Percentiles rank a stretch among this genome's conserved stretches.
These are phyloP conservation scores for Indicator indicator DNA, from an alignment of 2,113 vertebrate genomes.

Conservation along the genomic window DNA sequence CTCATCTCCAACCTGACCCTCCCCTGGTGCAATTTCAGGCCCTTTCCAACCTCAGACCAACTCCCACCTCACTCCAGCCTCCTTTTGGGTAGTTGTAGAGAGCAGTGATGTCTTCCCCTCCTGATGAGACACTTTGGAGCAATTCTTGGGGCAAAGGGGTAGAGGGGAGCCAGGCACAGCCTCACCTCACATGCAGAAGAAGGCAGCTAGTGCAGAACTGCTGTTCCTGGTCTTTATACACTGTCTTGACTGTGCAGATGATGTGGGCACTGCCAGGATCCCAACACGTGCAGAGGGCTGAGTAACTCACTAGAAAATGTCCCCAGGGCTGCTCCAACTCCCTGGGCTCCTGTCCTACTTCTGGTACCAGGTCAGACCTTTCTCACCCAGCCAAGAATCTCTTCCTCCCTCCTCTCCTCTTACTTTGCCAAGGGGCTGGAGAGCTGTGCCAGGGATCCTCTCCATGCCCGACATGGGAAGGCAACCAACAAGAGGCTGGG, in stretches of 20 bases:
- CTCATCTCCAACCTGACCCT: no score
- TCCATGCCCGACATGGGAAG: rapidly evolving
- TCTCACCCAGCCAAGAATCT: rapidly evolving
- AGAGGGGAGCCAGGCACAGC: rapidly evolving
- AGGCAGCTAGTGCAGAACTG: rapidly evolving
- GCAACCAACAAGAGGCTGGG: background rate
- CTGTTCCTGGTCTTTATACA: background rate
- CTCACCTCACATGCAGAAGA: rapidly evolving
- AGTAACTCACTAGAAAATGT: rapidly evolving
- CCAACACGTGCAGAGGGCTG: rapidly evolving
- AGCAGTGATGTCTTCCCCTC: no score
- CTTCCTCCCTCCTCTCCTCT: background rate
- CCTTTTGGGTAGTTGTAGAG: no score
- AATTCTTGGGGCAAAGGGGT: rapidly evolving
- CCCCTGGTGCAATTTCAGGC: no score
- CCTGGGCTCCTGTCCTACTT: background rate
- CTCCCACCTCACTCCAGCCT: no score
- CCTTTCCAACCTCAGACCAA: no score
- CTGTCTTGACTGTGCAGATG: rapidly evolving
- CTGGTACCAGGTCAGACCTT: background rate
- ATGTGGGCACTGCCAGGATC: rapidly evolving
- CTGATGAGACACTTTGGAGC: background rate
- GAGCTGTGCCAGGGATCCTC: background rate
- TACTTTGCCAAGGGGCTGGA: rapidly evolving
- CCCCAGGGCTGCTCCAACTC: background rate